These are phyloP conservation scores for Dinoponera quadriceps DNA, from an alignment of 1,140 invertebrate species.

Conservation along the genomic window DNA sequence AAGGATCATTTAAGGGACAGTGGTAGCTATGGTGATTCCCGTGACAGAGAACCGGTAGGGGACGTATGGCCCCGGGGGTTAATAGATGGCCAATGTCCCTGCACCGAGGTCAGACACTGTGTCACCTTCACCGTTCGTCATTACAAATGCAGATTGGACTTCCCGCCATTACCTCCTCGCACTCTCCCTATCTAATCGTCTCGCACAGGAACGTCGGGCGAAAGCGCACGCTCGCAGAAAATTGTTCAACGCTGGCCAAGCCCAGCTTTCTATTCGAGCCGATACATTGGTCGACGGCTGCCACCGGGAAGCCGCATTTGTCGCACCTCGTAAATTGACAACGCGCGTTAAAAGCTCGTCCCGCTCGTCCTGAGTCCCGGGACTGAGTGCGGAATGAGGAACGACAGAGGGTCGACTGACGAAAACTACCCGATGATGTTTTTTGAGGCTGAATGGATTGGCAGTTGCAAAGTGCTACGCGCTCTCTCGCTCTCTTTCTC, in stretches of 20 bases:
- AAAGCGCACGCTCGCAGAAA: slow-evolving; percentile 66
- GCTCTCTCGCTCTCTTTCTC: not conserved
- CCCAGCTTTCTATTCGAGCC: slow-evolving; percentile 23
- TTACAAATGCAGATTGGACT: slow-evolving; percentile 81
- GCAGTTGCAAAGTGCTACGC: slow-evolving; percentile 9
- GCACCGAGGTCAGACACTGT: slow-evolving; percentile 78
- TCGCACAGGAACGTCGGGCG: slow-evolving; percentile 51
- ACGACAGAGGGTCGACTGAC: slow-evolving; percentile 17
- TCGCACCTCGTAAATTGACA: slow-evolving; percentile 43
- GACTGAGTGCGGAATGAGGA: slow-evolving; percentile 29
- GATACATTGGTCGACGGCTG: not conserved
- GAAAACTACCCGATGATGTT: slow-evolving; percentile 20
- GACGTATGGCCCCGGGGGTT: slow-evolving; percentile 76
- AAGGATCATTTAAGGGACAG: slow-evolving; percentile 49
- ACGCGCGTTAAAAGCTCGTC: slow-evolving; percentile 35
- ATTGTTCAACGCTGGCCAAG: slow-evolving; percentile 57
- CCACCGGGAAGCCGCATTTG: slow-evolving; percentile 46
- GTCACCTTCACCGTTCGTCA: slow-evolving; percentile 81
- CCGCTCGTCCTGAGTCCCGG: not conserved
- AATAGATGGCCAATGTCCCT: slow-evolving; percentile 81
- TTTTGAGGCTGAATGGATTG: slow-evolving; percentile 45
- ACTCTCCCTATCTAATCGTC: slow-evolving; percentile 76
- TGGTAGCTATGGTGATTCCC: slow-evolving; percentile 16
- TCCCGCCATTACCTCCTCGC: slow-evolving; percentile 67
- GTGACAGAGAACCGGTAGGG: slow-evolving; percentile 65